These are phyloP conservation scores for Toxotes lorentzi DNA, from an alignment of 2,797 vertebrate genomes.

Conservation along the genomic window DNA sequence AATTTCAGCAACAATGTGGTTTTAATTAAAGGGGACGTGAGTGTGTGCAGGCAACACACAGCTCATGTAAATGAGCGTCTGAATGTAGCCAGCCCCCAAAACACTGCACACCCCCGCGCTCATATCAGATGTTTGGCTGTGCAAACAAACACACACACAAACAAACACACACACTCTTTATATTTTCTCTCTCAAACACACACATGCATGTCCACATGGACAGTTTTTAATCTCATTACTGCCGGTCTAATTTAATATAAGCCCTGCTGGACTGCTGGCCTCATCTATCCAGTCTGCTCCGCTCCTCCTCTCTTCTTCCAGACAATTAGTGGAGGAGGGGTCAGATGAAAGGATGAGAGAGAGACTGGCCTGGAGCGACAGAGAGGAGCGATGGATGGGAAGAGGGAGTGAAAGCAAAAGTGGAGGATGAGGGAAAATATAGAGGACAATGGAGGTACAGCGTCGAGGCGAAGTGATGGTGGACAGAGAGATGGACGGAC, in stretches of 20 bases:
- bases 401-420: neutral
- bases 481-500: neutral
- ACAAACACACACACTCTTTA: neutral
- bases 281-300: constrained; percentile 11
- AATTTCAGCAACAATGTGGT: neutral
- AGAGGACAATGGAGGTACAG: neutral
- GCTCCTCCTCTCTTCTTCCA: neutral
- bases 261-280: constrained; percentile 26
- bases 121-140: constrained; percentile 4
- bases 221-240: constrained; percentile 59
- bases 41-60: neutral
- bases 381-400: constrained; percentile 17
- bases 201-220: constrained; percentile 31
- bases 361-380: constrained; percentile 6
- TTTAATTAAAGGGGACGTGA: constrained; percentile 8
- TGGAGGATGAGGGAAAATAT: neutral
- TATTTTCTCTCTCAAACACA: constrained; percentile 4
- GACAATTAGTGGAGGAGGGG: constrained; percentile 26
- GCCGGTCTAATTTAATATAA: constrained; percentile 54
- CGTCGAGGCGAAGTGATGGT: neutral
- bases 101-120: constrained; percentile 8
- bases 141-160: constrained; percentile 13
- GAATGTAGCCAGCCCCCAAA: neutral
- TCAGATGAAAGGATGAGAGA: constrained; percentile 31
- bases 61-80: constrained; percentile 1